Percentiles rank a stretch among this genome's conserved stretches.
These are phyloP conservation scores for Centrocercus urophasianus DNA, from an alignment of 2,113 vertebrate species.

Conservation along the genomic window DNA sequence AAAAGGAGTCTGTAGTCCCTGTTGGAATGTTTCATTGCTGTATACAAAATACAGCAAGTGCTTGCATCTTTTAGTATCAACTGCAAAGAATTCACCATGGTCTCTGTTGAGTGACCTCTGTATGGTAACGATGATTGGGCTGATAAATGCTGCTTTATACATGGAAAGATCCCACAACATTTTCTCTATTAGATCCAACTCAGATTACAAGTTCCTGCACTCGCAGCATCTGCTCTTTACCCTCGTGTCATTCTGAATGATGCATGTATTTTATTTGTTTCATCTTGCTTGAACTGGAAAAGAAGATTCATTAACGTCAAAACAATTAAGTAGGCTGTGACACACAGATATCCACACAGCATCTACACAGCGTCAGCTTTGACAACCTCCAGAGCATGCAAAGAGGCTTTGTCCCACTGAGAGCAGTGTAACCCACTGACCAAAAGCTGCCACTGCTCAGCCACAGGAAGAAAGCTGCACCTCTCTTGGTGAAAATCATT, in stretches of 20 bases:
- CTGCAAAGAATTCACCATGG: slow-evolving; percentile 18
- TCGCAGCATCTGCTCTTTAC: not conserved
- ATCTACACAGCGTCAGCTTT: not conserved
- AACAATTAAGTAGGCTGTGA: not conserved
- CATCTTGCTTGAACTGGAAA: not conserved
- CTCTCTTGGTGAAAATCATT: not conserved
- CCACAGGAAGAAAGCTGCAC: not conserved
- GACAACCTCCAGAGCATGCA: not conserved
- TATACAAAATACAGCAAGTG: slow-evolving; percentile 55
- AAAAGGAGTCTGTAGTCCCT: slow-evolving; percentile 44
- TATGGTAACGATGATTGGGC: not conserved
- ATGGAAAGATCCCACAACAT: not conserved
- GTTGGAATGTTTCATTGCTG: slow-evolving; percentile 55
- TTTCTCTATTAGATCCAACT: not conserved
- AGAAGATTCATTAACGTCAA: not conserved
- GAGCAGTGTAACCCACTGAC: not conserved
- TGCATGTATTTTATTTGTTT: not conserved
- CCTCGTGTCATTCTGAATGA: not conserved
- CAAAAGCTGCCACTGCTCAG: not conserved
- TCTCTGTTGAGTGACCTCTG: not conserved
- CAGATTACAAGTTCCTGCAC: not conserved
- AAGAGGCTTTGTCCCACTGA: not conserved
- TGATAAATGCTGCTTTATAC: not conserved
- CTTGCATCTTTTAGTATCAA: slow-evolving; percentile 55
- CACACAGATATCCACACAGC: not conserved